Evolutionary conservation across 2,113 vertebrate genomes (phyloP), one percentile per base, ranked within the genome.

Genomic region (Morone chrysops): DNA sequence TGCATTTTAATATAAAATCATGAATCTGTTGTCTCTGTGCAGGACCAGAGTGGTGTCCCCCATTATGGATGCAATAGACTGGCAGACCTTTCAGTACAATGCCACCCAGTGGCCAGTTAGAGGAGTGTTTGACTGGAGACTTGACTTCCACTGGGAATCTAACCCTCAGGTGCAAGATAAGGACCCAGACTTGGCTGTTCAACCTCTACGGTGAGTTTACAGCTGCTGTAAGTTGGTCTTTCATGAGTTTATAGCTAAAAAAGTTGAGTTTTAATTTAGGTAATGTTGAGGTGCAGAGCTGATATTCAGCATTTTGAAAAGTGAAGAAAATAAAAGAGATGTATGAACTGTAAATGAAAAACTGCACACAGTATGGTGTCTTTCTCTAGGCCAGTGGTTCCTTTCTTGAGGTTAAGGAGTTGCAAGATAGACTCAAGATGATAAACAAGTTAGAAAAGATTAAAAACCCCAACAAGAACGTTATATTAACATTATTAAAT

Each of bases 1-100:
- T 1, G 4, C 54, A 16, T 74, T 13, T 62, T 1, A 20, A 47
- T 66, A 40, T 13, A 47, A 57, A 56, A 40, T 22, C 48, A 86
- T 70, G 25, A 43, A 47, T 67, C 47, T 78, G 59, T 2, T 67
- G 38, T 75, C 31, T 65, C 17, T 67, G 11, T 62, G 48, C 89
- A 98, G 97, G 94, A 97, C 95, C 78, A 94, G 94, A 53, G 95
- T 97, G 6, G 51, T 97, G n/a, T 97, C 97, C 67, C 97, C 97
- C 5, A 83, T 97, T 88, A 94, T 97, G 82, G 97, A 98, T 54
- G 92, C 94, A 63, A 96, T 97, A 73, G 95, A 98, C 87, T 95
- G 96, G 96, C 96, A 96, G 92, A 97, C 95, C 8, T 95, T 96
- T 80, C 95, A 95, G 68, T 97, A 97, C 93, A 94, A 95, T 70